Conservation (phyloP, 2,113 vertebrate genomes). For the Syngnathoides biaculeatus region DNA sequence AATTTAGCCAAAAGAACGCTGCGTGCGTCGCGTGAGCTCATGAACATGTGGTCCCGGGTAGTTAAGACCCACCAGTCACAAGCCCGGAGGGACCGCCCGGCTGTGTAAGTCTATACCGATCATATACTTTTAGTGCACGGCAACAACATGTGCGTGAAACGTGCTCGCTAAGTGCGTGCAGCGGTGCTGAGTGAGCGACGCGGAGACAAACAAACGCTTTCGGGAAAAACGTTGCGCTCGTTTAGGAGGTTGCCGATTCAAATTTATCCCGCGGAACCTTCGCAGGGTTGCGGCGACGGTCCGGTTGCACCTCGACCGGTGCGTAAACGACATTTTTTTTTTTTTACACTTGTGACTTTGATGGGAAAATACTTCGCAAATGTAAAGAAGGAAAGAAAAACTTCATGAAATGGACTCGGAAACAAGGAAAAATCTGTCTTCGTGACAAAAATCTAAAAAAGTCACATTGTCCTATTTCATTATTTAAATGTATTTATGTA, state of each 20-base stretch:
- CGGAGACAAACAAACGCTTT: slow-evolving; percentile 29
- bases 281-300: background rate
- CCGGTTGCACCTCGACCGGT: background rate
- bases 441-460: too few relatives aligned
- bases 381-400: background rate
- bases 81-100: slow-evolving; percentile 38
- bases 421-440: background rate
- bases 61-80: slow-evolving; percentile 33
- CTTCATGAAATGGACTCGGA: background rate
- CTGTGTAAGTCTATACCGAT: slow-evolving; percentile 46
- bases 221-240: slow-evolving; percentile 16
- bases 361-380: background rate
- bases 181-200: slow-evolving; percentile 14
- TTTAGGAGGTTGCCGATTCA: background rate
- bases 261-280: background rate
- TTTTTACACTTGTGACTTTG: background rate
- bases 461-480: too few relatives aligned
- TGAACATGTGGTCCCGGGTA: slow-evolving; percentile 50
- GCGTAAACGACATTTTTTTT: background rate
- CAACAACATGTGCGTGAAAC: slow-evolving; percentile 26
- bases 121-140: slow-evolving; percentile 42
- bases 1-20: slow-evolving; percentile 44
- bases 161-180: slow-evolving; percentile 25
- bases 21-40: slow-evolving; percentile 58
- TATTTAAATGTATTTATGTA: too few relatives aligned